Conservation (phyloP, 92 coral and sea anemone genomes). For the Phenganax stokvisi region DNA sequence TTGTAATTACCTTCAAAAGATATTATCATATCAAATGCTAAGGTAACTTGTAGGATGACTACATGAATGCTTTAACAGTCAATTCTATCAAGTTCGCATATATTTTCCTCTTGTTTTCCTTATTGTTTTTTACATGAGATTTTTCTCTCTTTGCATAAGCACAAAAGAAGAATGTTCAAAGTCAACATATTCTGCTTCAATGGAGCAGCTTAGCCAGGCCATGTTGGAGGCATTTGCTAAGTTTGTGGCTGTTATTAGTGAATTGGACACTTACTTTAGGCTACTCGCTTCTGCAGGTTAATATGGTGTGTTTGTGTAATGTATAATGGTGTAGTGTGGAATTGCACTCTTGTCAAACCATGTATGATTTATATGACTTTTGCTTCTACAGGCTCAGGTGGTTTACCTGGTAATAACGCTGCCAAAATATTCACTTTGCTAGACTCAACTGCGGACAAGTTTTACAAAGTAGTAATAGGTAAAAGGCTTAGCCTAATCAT, state of each 20-base stretch:
- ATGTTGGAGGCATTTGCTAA: slow-evolving; percentile 55
- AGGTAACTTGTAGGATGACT: slow-evolving; percentile 49
- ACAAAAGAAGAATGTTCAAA: slow-evolving; percentile 83
- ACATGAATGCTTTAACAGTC: not conserved
- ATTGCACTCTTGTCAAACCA: not conserved
- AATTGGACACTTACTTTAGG: slow-evolving; percentile 66
- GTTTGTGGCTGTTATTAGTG: slow-evolving; percentile 59
- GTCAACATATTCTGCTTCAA: slow-evolving; percentile 74
- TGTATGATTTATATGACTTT: not conserved
- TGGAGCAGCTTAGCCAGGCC: slow-evolving; percentile 66
- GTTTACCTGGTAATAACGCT: slow-evolving; percentile 5
- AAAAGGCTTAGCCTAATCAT: not conserved
- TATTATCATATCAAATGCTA: slow-evolving; percentile 66
- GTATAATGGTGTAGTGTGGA: not conserved
- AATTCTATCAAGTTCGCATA: not conserved
- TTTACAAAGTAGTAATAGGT: slow-evolving; percentile 8
- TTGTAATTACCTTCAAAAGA: slow-evolving; percentile 67
- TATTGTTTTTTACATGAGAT: not conserved
- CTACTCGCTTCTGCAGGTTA: slow-evolving; percentile 84
- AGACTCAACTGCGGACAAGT: slow-evolving; percentile 24
- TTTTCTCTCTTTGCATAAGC: slow-evolving; percentile 29
- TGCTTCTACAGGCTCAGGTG: slow-evolving; percentile 13
- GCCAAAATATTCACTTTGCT: slow-evolving; percentile 24
- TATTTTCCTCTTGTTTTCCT: not conserved
- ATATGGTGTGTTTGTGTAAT: not conserved